Evolutionary conservation across 2,888 invertebrate genomes (phyloP), one percentile per base, ranked within the genome.

Genomic region (Prenolepis imparis): DNA sequence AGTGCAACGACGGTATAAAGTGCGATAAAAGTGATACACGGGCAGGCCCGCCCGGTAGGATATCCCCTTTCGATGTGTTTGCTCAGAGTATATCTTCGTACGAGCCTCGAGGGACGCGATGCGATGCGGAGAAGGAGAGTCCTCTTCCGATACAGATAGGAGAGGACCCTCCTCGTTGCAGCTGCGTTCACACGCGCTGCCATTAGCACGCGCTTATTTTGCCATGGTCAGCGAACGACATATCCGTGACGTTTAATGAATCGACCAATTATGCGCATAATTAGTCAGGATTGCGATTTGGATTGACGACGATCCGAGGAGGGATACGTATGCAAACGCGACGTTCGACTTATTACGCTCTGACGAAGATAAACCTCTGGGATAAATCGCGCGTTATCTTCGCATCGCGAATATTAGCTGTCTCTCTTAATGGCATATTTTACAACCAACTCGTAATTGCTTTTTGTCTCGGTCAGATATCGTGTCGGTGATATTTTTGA

Each of bases 101-200:
- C 88, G 84, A 84, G 88, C 90, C 87, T 84, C 84, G 78, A 82
- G 85, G 85, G 74, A 81, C 86, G 77, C 64, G 83, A 86, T 78
- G 86, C n/a, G n/a, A n/a, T n/a, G n/a, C n/a, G 84, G 80, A 41
- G 83, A 83, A 86, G 78, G 68, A 89, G 77, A 89, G 77, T 66
- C 55, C 75, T 75, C 64, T 61, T 28, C 28, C 72, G 87, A 87
- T 85, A 77, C 80, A 67, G 74, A 5, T 70, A 5, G 5, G 48
- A 32, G 80, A 52, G 15, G 59, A 63, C 78, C 32, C 64, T 6
- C 36, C 67, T 48, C 82, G 82, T 3, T 89, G 92, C 92, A 92
- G 92, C 92, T 92, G 92, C 91, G 88, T 91, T 91, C 89, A 88
- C 89, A 88, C 89, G 84, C 88, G 83, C 18, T n/a, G 55, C 48